Base-by-base conservation (phyloP, 2,888 invertebrate genomes). In the Nemoura dubitans region DNA sequence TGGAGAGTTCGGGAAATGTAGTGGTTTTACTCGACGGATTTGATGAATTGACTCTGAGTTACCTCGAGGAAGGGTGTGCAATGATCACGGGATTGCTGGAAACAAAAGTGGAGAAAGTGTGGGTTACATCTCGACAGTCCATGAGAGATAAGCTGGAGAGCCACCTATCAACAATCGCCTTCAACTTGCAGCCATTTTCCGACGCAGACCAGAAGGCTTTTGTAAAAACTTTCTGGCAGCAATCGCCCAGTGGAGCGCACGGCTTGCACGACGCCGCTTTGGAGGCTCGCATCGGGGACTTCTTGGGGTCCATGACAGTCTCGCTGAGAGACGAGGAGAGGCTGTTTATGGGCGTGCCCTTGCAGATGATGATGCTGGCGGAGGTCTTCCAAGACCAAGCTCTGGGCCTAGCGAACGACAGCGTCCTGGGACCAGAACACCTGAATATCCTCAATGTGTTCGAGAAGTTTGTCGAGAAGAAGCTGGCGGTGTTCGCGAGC, bases 11-110 rank as follows among this genome's bases (percentile, higher is more conserved):
- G n/a, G 86, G 78, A 3, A 81, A 86, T 21, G 43, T 30, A 14
- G 81, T 81, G 27, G 42, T 86, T n/a, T 42, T 86, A n/a, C 26
- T 86, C 21, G 86, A 86, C 36, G 86, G 81, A 14, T 86, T 86
- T 26, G 86, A 86, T 26, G 86, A 86, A 82, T 83, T 86, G 0
- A n/a, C 78, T n/a, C 86, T 82, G n/a, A 42, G 80, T 10, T 86
- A 30, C 42, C 27, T 7, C 14, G 36, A 77, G 14, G n/a, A 82
- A 80, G 81, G 77, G 14, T 78, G 83, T n/a, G 77, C 86, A n/a
- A 7, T 86, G 30, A 27, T 86, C 21, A 29, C 28, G 5, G 29
- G 29, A 2, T 29, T 83, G 26, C 36, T 83, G 1, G 36, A 36
- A n/a, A 42, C 83, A 5, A 83, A 83, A 42, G 43, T 83, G 16